These are phyloP conservation scores for Zoanthus solanderi DNA, from an alignment of 92 coral and sea anemone genomes.

Conservation along the genomic window DNA sequence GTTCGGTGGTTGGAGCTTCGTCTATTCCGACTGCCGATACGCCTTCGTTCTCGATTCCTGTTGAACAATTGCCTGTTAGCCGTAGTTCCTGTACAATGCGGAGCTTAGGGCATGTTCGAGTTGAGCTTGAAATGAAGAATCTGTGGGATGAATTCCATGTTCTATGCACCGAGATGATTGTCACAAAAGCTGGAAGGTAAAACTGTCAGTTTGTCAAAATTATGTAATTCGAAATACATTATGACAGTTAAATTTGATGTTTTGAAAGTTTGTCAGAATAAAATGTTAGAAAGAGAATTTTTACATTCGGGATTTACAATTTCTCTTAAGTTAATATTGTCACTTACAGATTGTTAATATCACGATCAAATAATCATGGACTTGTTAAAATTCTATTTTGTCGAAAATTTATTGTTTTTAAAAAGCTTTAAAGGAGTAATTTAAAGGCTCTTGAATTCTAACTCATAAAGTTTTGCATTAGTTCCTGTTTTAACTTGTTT, in stretches of 20 bases:
- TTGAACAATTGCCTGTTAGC: slow-evolving; percentile 26
- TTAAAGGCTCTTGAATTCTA: no score
- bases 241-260: no score
- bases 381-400: no score
- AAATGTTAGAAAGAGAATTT: no score
- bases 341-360: no score
- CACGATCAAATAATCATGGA: no score
- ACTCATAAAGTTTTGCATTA: no score
- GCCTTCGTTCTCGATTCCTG: slow-evolving; percentile 38
- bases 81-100: slow-evolving; percentile 50
- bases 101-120: slow-evolving; percentile 87
- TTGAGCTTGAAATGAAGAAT: slow-evolving; percentile 95
- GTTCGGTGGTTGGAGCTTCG: slow-evolving; percentile 33
- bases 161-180: slow-evolving; percentile 95
- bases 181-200: slow-evolving; percentile 98
- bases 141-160: slow-evolving; percentile 95
- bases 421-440: no score
- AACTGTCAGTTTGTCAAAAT: not conserved
- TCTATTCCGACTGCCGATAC: not conserved
- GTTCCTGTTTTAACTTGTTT: no score
- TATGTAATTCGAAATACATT: no score
- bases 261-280: no score
- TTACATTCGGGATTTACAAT: not conserved
- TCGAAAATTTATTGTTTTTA: no score
- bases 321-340: not conserved